phyloP scores from a whole-genome alignment of 2,888 invertebrate genomes.

The Steinernema hermaphroditum region DNA sequence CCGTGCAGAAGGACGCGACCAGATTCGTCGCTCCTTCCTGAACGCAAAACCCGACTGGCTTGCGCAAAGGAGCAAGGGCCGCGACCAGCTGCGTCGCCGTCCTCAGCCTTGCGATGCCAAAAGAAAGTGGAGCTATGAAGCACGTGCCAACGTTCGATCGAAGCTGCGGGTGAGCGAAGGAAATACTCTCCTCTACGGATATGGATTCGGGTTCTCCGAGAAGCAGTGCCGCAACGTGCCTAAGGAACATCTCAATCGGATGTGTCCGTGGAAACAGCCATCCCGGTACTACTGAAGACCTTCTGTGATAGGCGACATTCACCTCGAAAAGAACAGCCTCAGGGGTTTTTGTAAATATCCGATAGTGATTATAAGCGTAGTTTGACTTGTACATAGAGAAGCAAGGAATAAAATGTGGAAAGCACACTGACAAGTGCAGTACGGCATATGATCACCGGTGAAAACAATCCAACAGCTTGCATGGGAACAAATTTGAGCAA shows the following conservation, averaged over 20 bases:
- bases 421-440: too few species aligned
- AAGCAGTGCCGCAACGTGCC: too few species aligned
- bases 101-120: neutral
- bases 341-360: conserved; percentile 20
- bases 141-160: neutral
- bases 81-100: neutral
- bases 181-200: too few species aligned
- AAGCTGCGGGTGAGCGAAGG: neutral
- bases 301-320: conserved; percentile 6
- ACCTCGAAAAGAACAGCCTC: neutral
- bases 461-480: too few species aligned
- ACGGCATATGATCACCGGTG: too few species aligned
- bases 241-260: too few species aligned
- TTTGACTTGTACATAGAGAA: conserved; percentile 1
- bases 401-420: neutral
- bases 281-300: neutral
- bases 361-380: neutral
- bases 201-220: too few species aligned
- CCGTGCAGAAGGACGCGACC: neutral
- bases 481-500: too few species aligned
- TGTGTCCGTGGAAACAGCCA: too few species aligned
- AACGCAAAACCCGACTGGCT: neutral
- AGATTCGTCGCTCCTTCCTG: neutral
- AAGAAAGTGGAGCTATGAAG: neutral
- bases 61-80: neutral